These are phyloP conservation scores for Papilio xuthus DNA, from an alignment of 1,140 invertebrate species.

Conservation along the genomic window DNA sequence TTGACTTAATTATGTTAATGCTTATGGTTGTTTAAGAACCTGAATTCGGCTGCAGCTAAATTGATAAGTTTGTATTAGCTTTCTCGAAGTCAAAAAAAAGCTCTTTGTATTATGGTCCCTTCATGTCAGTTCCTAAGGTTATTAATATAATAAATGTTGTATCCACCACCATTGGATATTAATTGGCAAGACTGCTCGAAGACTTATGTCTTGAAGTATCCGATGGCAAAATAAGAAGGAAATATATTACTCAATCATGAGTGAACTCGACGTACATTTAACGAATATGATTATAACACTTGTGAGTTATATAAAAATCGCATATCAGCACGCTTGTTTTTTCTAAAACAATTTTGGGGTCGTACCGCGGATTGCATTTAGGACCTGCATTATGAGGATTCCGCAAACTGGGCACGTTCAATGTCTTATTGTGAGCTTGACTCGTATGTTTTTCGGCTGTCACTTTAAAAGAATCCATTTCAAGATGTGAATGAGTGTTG, in stretches of 20 bases:
- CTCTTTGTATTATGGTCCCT: no score
- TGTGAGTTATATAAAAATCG: neutral
- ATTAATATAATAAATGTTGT: no score
- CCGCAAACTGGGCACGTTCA: slow-evolving; percentile 47
- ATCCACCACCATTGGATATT: no score
- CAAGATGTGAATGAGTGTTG: slow-evolving; percentile 51
- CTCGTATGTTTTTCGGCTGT: slow-evolving; percentile 46
- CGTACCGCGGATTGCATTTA: slow-evolving; percentile 40
- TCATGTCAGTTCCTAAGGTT: no score
- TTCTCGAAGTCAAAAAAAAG: neutral
- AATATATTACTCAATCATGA: no score
- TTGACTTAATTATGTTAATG: slow-evolving; percentile 4
- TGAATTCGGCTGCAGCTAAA: neutral
- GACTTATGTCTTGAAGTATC: no score
- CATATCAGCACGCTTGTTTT: slow-evolving; percentile 14
- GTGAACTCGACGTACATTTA: neutral
- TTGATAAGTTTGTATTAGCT: neutral
- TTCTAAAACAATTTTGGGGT: slow-evolving; percentile 30
- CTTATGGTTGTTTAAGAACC: neutral
- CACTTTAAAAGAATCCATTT: slow-evolving; percentile 49
- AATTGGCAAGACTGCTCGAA: no score
- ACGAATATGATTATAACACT: neutral
- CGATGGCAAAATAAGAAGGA: no score
- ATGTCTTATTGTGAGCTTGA: slow-evolving; percentile 48
- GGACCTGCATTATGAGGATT: slow-evolving; percentile 37